phyloP scores from a whole-genome alignment of 1,140 invertebrate species.

The Sitodiplosis mosellana region DNA sequence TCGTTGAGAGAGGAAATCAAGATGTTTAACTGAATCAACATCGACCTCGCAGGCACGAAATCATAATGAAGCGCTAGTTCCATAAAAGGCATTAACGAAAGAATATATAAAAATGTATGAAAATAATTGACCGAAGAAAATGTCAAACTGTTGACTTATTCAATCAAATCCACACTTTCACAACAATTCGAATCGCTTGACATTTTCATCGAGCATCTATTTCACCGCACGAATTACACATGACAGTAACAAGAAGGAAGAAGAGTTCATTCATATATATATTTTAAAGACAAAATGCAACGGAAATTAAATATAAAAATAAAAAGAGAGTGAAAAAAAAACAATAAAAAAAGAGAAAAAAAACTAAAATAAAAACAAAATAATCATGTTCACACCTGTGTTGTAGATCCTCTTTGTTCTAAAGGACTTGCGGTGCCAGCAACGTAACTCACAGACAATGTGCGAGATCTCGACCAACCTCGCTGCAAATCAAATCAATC shows the following conservation, averaged over 20 bases:
- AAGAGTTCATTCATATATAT: background rate
- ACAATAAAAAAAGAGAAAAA: background rate
- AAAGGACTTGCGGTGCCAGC: constrained; percentile 41
- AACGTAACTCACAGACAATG: constrained; percentile 71
- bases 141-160: too few species aligned
- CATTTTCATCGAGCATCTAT: too few species aligned
- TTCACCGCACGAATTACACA: background rate
- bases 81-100: too few species aligned
- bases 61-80: too few species aligned
- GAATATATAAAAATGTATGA: too few species aligned
- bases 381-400: constrained; percentile 15
- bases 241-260: background rate
- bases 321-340: background rate
- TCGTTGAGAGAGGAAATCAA: too few species aligned
- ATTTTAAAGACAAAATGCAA: background rate
- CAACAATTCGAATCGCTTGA: too few species aligned
- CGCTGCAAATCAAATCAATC: constrained; percentile 30
- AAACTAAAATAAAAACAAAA: background rate
- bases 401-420: constrained; percentile 37
- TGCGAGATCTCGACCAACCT: constrained; percentile 70
- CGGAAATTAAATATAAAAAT: background rate
- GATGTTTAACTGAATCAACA: too few species aligned
- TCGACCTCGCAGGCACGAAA: too few species aligned
- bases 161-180: too few species aligned
- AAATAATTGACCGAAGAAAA: too few species aligned